A percentile compares a stretch with the other conserved stretches of the same genome.
Conservation (phyloP, 1,140 invertebrate species). For the Drosophila suzukii region DNA sequence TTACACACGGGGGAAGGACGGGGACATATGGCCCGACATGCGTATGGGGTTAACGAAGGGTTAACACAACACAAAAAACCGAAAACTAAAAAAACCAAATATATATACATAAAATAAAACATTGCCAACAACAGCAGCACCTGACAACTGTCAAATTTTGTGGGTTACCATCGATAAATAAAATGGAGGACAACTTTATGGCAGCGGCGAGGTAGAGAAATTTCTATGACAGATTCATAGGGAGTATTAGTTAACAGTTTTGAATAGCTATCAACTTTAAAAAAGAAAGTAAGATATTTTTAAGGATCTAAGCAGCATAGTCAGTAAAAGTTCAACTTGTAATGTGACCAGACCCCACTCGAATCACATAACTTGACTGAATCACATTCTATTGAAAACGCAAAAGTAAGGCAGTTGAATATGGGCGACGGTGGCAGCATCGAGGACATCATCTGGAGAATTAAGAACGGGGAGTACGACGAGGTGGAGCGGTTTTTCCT, state of each 20-base stretch:
- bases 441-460: slow-evolving; percentile 85
- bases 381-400: background rate
- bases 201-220: background rate
- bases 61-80: slow-evolving; percentile 44
- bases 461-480: slow-evolving; percentile 97
- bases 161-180: slow-evolving; percentile 38
- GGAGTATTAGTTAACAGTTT: slow-evolving; percentile 9
- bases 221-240: background rate
- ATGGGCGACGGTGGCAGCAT: background rate
- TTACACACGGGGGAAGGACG: background rate
- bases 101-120: slow-evolving; percentile 1
- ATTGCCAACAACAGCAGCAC: slow-evolving; percentile 30
- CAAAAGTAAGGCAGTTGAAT: background rate
- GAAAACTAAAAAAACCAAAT: slow-evolving; percentile 3
- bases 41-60: slow-evolving; percentile 54
- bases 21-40: slow-evolving; percentile 42
- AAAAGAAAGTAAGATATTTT: too few species aligned
- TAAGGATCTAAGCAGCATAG: too few species aligned
- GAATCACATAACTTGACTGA: background rate
- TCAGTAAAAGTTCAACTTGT: background rate
- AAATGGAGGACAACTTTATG: slow-evolving; percentile 7
- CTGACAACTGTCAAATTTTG: slow-evolving; percentile 51
- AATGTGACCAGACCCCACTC: background rate
- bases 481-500: slow-evolving; percentile 92
- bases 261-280: background rate